Conservation (phyloP, 1,140 invertebrate species). For the Cydia strobilella region DNA sequence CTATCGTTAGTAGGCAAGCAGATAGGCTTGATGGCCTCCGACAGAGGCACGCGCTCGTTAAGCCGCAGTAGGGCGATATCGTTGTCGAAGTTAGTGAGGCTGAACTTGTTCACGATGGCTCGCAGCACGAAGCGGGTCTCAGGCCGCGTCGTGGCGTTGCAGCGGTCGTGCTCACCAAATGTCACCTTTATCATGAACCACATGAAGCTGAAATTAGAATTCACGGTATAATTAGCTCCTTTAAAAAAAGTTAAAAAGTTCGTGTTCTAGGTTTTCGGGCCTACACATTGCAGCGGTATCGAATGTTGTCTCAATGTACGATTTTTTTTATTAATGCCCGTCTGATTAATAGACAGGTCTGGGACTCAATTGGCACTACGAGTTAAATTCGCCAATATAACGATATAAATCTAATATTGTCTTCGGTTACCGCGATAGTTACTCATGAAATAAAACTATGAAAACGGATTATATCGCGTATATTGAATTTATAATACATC, state of each 20-base stretch:
- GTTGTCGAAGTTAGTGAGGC: conserved; percentile 90
- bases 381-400: too few relatives aligned
- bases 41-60: conserved; percentile 87
- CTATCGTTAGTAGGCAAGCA: conserved; percentile 86
- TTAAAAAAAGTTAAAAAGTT: not conserved
- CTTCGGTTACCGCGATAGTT: too few relatives aligned
- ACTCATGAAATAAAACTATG: too few relatives aligned
- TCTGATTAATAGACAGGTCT: too few relatives aligned
- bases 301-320: too few relatives aligned
- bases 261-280: not conserved
- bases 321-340: too few relatives aligned
- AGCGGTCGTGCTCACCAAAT: conserved; percentile 91
- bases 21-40: conserved; percentile 87
- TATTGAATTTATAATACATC: too few relatives aligned
- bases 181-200: conserved; percentile 95
- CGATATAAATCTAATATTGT: too few relatives aligned
- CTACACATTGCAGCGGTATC: too few relatives aligned
- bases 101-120: conserved; percentile 88
- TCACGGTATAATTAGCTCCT: not conserved
- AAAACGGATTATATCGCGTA: too few relatives aligned
- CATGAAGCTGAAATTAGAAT: conserved; percentile 86
- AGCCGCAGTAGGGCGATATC: conserved; percentile 91
- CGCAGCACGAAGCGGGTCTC: conserved; percentile 88
- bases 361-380: too few relatives aligned
- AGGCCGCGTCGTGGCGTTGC: conserved; percentile 84